Evolutionary conservation across 2,888 invertebrate genomes (phyloP).

Genomic region (Laspeyria flexula): DNA sequence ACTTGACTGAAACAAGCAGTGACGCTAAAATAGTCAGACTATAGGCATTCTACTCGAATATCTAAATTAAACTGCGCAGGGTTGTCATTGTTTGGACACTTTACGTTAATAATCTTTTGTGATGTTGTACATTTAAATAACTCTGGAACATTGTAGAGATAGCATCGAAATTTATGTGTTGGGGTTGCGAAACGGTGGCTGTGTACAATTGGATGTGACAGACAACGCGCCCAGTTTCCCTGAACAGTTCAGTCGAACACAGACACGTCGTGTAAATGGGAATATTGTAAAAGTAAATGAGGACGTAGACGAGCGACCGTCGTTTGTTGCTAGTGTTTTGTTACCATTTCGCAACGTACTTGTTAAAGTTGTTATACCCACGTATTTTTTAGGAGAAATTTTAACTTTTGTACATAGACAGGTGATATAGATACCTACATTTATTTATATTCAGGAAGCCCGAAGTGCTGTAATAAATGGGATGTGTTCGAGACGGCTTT

Average conservation of each 20-base stretch:
- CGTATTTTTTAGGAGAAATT: not conserved
- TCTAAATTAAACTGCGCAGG: slow-evolving; percentile 49
- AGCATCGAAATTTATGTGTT: slow-evolving; percentile 71
- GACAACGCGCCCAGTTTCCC: slow-evolving; percentile 57
- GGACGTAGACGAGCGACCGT: slow-evolving; percentile 30
- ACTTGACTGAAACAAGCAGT: slow-evolving; percentile 42
- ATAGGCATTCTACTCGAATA: slow-evolving; percentile 28
- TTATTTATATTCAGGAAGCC: not conserved
- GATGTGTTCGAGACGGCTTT: too few species aligned
- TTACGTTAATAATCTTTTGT: slow-evolving; percentile 54
- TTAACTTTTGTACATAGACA: not conserved
- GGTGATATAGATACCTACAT: not conserved
- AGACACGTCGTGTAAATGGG: slow-evolving; percentile 49
- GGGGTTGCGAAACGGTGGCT: slow-evolving; percentile 58
- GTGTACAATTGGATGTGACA: slow-evolving; percentile 70
- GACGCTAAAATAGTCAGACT: slow-evolving; percentile 31
- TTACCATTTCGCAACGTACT: slow-evolving; percentile 2
- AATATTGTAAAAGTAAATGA: slow-evolving; percentile 54
- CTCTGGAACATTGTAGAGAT: slow-evolving; percentile 60
- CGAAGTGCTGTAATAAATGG: too few species aligned
- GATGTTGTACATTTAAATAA: slow-evolving; percentile 63
- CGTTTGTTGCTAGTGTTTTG: slow-evolving; percentile 26
- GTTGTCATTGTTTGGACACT: slow-evolving; percentile 51
- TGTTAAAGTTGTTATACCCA: slow-evolving; percentile 5
- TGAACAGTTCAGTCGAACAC: slow-evolving; percentile 56